A percentile compares a stretch with the other conserved stretches of the same genome.
phyloP scores from a whole-genome alignment of 1,140 invertebrate genomes.

The Drosophila ironensis region DNA sequence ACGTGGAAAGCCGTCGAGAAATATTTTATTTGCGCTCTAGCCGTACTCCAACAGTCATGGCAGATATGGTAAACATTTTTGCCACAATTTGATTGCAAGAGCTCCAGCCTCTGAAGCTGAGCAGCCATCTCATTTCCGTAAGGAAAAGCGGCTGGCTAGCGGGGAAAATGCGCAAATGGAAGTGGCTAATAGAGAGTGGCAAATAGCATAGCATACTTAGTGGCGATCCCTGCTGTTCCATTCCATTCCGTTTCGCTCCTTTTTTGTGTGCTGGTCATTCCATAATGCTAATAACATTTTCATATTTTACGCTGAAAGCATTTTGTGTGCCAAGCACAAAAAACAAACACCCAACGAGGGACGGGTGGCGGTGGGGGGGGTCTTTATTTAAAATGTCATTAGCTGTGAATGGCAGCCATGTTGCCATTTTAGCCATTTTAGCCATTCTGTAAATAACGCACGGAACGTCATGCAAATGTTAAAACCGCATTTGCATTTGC shows the following conservation, averaged over 20 bases:
- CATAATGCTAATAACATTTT: constrained; percentile 66
- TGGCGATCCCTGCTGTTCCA: constrained; percentile 15
- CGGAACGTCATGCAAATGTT: constrained; percentile 71
- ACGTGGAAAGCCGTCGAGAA: neutral
- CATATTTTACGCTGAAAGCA: constrained; percentile 46
- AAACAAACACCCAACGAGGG: neutral
- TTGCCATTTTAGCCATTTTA: constrained; percentile 55
- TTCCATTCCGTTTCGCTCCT: constrained; percentile 3
- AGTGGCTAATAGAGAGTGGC: constrained; percentile 23
- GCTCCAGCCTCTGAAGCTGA: neutral
- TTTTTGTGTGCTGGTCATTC: constrained; percentile 5
- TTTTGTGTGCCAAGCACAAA: constrained; percentile 16
- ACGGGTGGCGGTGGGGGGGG: neutral
- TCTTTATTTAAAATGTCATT: constrained; percentile 67
- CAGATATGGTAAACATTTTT: no score
- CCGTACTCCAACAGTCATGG: no score
- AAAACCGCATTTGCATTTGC: constrained; percentile 70
- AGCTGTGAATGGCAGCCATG: constrained; percentile 67
- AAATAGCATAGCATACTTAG: constrained; percentile 56
- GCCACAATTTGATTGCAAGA: no score
- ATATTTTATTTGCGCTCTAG: no score
- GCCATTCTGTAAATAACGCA: constrained; percentile 65
- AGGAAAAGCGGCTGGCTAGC: neutral
- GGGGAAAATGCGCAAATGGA: neutral
- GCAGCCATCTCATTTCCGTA: neutral